These are phyloP conservation scores for Lycorma delicatula DNA, from an alignment of 1,140 invertebrate genomes.

Conservation along the genomic window DNA sequence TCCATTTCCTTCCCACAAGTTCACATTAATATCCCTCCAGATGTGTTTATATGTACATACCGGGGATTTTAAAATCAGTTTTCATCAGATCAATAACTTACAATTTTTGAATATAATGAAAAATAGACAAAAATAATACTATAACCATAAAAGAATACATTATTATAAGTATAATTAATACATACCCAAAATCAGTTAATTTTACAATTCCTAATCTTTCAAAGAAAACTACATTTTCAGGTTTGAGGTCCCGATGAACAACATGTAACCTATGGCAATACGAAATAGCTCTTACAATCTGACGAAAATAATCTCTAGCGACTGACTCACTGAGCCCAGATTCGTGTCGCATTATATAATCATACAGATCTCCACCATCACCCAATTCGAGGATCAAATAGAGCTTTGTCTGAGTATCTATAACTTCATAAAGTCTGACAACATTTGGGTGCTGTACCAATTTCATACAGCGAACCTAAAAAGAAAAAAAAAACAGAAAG, in stretches of 20 bases:
- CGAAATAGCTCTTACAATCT: slow-evolving; percentile 94
- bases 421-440: slow-evolving; percentile 96
- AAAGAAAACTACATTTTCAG: slow-evolving; percentile 99
- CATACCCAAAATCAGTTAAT: slow-evolving; percentile 90
- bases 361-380: slow-evolving; percentile 98
- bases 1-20: too few species aligned
- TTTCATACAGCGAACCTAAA: slow-evolving; percentile 97
- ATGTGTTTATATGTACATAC: too few species aligned
- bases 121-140: too few species aligned
- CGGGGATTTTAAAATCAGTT: too few species aligned
- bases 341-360: slow-evolving; percentile 97
- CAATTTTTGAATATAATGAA: too few species aligned
- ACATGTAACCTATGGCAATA: slow-evolving; percentile 96
- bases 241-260: slow-evolving; percentile 92
- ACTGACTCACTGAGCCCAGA: slow-evolving; percentile 52
- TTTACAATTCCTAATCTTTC: slow-evolving; percentile 96
- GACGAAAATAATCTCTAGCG: slow-evolving; percentile 87
- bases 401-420: slow-evolving; percentile 94
- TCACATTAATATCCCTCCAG: too few species aligned
- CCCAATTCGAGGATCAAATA: slow-evolving; percentile 95
- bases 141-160: too few species aligned
- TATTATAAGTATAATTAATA: neutral
- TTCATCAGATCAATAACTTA: too few species aligned
- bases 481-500: too few species aligned
- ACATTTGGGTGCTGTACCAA: slow-evolving; percentile 98